Base-by-base conservation (phyloP, 2,797 vertebrate genomes). In the Toxotes lorentzi region DNA sequence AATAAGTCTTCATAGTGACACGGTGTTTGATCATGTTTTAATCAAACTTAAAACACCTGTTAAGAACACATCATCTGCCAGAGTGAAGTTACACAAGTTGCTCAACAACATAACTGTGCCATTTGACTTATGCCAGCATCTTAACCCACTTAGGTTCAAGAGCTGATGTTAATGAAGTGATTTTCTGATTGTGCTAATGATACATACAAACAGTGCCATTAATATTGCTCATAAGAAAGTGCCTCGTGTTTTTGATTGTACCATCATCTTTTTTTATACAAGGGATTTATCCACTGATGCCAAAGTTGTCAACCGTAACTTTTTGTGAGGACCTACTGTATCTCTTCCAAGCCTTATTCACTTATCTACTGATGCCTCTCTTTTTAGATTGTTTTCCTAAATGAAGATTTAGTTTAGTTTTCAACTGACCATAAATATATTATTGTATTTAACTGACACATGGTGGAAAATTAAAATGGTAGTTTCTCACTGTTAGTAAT, bases 351-450 rank as follows among this genome's bases (percentile, higher is more conserved):
- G 82, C 70, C 72, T 79, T 75, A 62, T 48, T 51, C 34, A 32
- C 50, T 0, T 63, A 70, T 73, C 75, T 87, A 78, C 68, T 86
- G 78, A 88, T 70, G 50, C 51, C 60, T 76, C 14, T 88, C 48
- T 65, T 71, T 79, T 68, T 78, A 70, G 17, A 81, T 82, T 83
- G 51, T 85, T 79, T 89, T 88, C 43, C 57, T 62, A 70, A 83
- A 87, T 93, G 68, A 90, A 88, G 78, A 63, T 86, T 82, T 65
- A 82, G 23, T 88, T 89, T 71, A 81, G 72, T 90, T 90, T 87
- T 86, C 73, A 89, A 81, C 74, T 73, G 51, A 82, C 47, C 56
- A 71, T 76, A 8, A 73, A 35, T 83, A 84, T 88, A 54, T 83
- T 80, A 88, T 83, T 91, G 70, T 92, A 88, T 91, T 91, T 87